Conservation (phyloP, 2,113 vertebrate species). For the Nanorana parkeri region DNA sequence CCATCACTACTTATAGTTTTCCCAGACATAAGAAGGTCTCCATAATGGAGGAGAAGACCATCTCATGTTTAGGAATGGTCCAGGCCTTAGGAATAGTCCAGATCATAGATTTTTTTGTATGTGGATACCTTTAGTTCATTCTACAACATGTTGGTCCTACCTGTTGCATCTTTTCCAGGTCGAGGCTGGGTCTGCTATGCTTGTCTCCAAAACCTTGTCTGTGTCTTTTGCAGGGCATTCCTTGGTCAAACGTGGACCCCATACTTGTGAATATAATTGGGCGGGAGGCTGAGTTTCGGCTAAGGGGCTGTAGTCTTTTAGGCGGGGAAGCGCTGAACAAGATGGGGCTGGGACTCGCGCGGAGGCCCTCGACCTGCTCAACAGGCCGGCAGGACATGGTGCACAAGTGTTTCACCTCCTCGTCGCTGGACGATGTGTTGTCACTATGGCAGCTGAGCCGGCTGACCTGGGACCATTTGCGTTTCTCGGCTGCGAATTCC, state of each 20-base stretch:
- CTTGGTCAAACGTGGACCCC: slow-evolving; percentile 80
- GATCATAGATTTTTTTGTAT: too few relatives aligned
- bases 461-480: slow-evolving; percentile 82
- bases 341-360: slow-evolving; percentile 78
- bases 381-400: slow-evolving; percentile 65
- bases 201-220: slow-evolving; percentile 79
- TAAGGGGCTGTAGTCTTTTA: slow-evolving; percentile 80
- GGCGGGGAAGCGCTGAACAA: slow-evolving; percentile 90
- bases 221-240: slow-evolving; percentile 84
- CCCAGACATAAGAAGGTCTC: too few relatives aligned
- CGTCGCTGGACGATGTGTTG: slow-evolving; percentile 87
- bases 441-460: slow-evolving; percentile 70
- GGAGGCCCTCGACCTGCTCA: slow-evolving; percentile 64
- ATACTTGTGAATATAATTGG: slow-evolving; percentile 76
- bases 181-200: slow-evolving; percentile 84
- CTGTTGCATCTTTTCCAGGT: slow-evolving; percentile 95
- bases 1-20: too few relatives aligned
- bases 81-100: too few relatives aligned
- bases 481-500: slow-evolving; percentile 74
- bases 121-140: neutral
- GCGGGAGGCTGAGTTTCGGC: slow-evolving; percentile 72
- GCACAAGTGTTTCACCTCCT: slow-evolving; percentile 88
- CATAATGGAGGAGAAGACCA: too few relatives aligned
- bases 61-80: too few relatives aligned
- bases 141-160: slow-evolving; percentile 66